Conservation (phyloP, 2,113 vertebrate species). For the Alosa alosa region DNA sequence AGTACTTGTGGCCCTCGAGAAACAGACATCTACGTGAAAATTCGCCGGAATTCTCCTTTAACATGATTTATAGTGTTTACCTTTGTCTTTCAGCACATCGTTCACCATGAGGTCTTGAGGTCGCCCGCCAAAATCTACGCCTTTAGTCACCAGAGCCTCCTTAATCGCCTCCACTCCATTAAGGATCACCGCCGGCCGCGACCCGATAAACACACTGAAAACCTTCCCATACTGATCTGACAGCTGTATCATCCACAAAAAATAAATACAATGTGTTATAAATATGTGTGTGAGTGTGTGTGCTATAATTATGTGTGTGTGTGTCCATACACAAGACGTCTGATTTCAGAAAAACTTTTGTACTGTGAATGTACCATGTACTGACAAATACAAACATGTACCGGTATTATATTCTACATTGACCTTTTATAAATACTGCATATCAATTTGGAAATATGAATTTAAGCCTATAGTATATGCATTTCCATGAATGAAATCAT, state of each 20-base stretch:
- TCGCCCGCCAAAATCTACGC: conserved; percentile 64
- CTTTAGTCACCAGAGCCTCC: conserved; percentile 61
- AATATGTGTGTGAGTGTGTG: neutral
- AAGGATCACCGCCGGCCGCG: conserved; percentile 58
- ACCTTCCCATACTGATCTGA: conserved; percentile 62
- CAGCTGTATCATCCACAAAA: conserved; percentile 49
- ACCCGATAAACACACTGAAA: conserved; percentile 64
- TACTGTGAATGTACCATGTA: too few species aligned
- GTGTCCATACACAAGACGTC: too few species aligned
- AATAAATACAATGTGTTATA: neutral
- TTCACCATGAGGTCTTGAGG: conserved; percentile 60
- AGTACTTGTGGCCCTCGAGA: too few species aligned
- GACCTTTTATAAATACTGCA: too few species aligned
- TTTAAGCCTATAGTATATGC: too few species aligned
- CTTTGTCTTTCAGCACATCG: conserved; percentile 36
- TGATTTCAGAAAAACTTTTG: too few species aligned
- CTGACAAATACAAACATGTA: too few species aligned
- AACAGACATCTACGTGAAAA: too few species aligned
- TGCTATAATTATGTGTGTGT: too few species aligned
- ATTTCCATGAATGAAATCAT: too few species aligned
- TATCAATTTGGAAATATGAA: too few species aligned
- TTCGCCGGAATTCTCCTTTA: neutral
- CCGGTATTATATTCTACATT: too few species aligned
- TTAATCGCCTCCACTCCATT: conserved; percentile 58
- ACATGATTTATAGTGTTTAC: conserved; percentile 37